phyloP scores from a whole-genome alignment of 2,113 vertebrate species.

The Symphodus melops region DNA sequence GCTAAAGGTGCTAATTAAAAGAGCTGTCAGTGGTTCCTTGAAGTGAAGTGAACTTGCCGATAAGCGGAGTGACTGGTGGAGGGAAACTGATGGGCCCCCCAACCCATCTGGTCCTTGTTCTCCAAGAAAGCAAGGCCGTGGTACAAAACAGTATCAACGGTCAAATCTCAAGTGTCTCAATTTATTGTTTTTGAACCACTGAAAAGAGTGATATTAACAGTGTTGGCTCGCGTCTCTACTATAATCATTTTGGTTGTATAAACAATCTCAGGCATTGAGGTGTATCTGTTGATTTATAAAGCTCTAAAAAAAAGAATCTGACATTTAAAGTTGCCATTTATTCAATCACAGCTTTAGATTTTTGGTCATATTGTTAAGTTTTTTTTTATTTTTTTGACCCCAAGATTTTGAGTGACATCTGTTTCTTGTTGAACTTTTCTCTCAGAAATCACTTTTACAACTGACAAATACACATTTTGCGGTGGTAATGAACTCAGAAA shows the following conservation, averaged over 20 bases:
- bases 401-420: too few species aligned
- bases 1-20: conserved; percentile 82
- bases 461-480: neutral
- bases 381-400: too few species aligned
- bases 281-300: neutral
- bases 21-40: conserved; percentile 82
- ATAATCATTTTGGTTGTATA: neutral
- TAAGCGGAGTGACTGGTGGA: conserved; percentile 75
- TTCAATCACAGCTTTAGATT: neutral
- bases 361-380: too few species aligned
- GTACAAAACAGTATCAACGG: conserved; percentile 27
- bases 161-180: conserved; percentile 8
- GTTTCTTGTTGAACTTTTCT: neutral
- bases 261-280: neutral
- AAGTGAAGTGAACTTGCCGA: conserved; percentile 81
- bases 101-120: conserved; percentile 81
- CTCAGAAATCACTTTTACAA: neutral
- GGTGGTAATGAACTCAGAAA: neutral
- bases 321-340: neutral
- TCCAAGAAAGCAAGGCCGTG: conserved; percentile 46
- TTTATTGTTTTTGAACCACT: conserved; percentile 4
- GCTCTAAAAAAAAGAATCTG: neutral
- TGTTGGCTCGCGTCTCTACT: conserved; percentile 18
- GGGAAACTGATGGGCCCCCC: conserved; percentile 52
- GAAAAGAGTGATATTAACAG: neutral